These are phyloP conservation scores for Morelia viridis DNA, from an alignment of 2,797 vertebrate genomes.

Conservation along the genomic window DNA sequence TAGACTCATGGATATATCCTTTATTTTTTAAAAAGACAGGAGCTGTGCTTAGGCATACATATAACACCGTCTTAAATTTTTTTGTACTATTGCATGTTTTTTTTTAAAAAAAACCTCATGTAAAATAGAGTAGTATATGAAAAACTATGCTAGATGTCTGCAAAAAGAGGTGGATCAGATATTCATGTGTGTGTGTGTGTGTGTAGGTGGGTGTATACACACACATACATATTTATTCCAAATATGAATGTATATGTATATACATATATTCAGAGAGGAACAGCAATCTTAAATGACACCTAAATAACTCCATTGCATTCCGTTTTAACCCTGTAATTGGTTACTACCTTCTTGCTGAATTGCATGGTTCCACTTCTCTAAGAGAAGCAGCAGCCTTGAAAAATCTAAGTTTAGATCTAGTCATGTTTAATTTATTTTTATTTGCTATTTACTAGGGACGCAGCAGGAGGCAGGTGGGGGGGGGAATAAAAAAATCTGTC, in stretches of 20 bases:
- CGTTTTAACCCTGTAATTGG: no score
- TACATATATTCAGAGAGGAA: background rate
- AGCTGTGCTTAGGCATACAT: background rate
- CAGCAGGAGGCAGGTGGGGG: background rate
- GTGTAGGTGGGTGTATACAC: no score
- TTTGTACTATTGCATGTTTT: background rate
- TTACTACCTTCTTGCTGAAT: background rate
- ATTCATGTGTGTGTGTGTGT: background rate
- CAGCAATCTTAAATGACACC: background rate
- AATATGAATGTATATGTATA: background rate
- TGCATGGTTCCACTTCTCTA: no score
- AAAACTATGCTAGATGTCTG: background rate
- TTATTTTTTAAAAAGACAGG: conserved; percentile 22
- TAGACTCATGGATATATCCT: conserved; percentile 16
- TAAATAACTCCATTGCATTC: no score
- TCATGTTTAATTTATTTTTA: background rate
- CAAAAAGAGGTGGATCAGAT: background rate
- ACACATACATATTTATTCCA: background rate
- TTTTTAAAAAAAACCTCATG: background rate
- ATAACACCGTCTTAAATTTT: background rate
- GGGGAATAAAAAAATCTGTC: background rate
- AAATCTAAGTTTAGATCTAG: background rate
- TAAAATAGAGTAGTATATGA: background rate
- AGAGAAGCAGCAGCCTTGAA: background rate
- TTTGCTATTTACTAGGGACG: background rate